phyloP scores from a whole-genome alignment of 2,797 vertebrate genomes.

The Manis pentadactyla region DNA sequence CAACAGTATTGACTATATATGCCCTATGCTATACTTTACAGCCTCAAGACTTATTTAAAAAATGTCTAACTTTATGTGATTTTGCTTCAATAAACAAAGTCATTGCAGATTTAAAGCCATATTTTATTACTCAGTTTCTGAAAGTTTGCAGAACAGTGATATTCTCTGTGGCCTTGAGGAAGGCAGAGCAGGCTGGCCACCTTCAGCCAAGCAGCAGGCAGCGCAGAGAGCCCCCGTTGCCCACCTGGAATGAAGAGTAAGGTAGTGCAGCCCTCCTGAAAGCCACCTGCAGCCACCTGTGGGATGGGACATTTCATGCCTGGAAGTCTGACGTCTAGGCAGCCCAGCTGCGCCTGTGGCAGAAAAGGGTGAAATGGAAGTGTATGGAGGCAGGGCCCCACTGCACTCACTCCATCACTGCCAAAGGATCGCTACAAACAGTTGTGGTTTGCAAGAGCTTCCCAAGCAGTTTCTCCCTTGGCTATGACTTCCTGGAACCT shows the following conservation, averaged over 20 bases:
- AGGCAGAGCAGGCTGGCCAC: not conserved
- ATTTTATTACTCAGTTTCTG: conserved; percentile 6
- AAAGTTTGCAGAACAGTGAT: not conserved
- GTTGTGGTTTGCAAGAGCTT: not conserved
- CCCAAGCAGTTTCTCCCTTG: not conserved
- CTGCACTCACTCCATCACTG: not conserved
- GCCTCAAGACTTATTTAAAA: not conserved
- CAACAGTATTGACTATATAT: no score
- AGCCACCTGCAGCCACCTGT: not conserved
- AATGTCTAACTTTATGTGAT: not conserved
- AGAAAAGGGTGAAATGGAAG: not conserved
- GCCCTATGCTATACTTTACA: no score
- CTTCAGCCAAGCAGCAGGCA: not conserved
- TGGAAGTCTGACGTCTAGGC: not conserved
- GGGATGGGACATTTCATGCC: not conserved
- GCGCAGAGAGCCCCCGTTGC: not conserved
- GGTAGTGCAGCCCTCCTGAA: not conserved
- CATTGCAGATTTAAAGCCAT: not conserved
- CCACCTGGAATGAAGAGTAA: not conserved
- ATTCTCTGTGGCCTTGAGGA: not conserved
- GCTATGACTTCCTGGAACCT: not conserved
- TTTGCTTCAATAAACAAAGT: not conserved
- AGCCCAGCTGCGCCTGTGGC: not conserved
- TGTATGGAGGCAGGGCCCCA: not conserved
- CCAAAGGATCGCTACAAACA: not conserved